Base-by-base conservation (phyloP, 1,140 invertebrate genomes). In the Drosophila sturtevanti region DNA sequence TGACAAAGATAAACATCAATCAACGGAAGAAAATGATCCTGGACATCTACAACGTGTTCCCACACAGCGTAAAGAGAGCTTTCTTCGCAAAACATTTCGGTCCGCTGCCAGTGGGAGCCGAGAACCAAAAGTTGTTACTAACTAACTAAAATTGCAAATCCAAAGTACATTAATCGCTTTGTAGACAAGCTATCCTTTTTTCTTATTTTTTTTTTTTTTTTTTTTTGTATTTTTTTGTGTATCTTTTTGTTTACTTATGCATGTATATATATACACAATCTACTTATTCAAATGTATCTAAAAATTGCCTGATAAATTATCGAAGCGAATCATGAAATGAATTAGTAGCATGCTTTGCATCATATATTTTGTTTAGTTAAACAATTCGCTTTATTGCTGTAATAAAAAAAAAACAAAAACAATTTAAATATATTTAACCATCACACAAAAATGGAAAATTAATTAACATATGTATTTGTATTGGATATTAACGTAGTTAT, bases 41-140 rank as follows among this genome's bases (percentile, higher is more conserved):
- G 44, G 56, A 18, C 1, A 35, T 52, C 31, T 69, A 69, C 55
- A 61, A 66, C 61, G 31, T 56, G 54, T 67, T 56, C 58, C 77
- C 62, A 56, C 79, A 41, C 68, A 72, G 0, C 90, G 86, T 62
- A 92, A 92, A 70, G 85, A 92, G 72, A 92, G 91, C 73, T 92
- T 92, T 77, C 71, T 92, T 54, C 90, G 81, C 54, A 92, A 91
- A 73, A 92, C 89, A 21, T 86, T 92, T 68, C 78, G 79, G 56
- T 76, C 84, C 35, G 81, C 82, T 59, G 90, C 90, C 54, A 79
- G 77, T 71, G 75, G 72, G n/a, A 77, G 18, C 60, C 82, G 78
- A 27, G 54, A 58, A 21, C 21, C 66, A 34, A 78, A 76, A 75
- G 66, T 67, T 73, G 72, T 82, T 68, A 89, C 90, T 91, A 91